Percentiles rank a stretch among this genome's conserved stretches.
Conservation (phyloP, 2,797 vertebrate genomes). For the Lagocephalus sceleratus region DNA sequence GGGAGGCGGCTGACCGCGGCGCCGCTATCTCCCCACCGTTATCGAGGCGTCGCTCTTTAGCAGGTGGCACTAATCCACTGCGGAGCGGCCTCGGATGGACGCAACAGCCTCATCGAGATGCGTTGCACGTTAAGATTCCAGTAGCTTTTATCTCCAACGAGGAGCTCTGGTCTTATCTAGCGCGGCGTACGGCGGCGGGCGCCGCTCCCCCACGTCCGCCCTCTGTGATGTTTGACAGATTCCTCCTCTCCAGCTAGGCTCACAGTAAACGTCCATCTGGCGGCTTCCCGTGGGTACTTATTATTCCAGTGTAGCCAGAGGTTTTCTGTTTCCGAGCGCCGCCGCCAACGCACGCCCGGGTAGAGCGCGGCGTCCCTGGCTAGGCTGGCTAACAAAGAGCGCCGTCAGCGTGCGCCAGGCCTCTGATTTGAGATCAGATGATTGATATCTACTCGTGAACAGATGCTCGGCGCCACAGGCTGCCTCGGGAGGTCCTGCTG, state of each 20-base stretch:
- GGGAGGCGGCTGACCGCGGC: too few relatives aligned
- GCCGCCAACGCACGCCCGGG: constrained; percentile 59
- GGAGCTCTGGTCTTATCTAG: constrained; percentile 55
- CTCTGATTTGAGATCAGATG: constrained; percentile 33
- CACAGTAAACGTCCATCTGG: constrained; percentile 79
- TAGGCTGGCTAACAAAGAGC: constrained; percentile 4
- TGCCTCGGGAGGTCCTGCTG: constrained; percentile 49
- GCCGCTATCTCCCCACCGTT: constrained; percentile 19
- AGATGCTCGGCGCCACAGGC: constrained; percentile 56
- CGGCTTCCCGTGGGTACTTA: constrained; percentile 76
- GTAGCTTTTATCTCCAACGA: constrained; percentile 55
- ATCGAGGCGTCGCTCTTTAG: constrained; percentile 33
- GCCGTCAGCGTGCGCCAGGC: constrained; percentile 3
- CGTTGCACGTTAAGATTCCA: constrained; percentile 43
- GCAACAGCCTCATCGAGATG: constrained; percentile 40
- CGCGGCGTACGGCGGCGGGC: constrained; percentile 55
- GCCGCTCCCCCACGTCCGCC: constrained; percentile 63
- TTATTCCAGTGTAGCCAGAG: constrained; percentile 76
- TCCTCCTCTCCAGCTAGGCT: constrained; percentile 74
- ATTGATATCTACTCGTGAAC: constrained; percentile 58
- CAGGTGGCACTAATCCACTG: constrained; percentile 31
- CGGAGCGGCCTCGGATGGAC: constrained; percentile 53
- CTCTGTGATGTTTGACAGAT: constrained; percentile 76
- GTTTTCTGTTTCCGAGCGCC: constrained; percentile 68
- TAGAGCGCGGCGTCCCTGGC: constrained; percentile 8